A percentile compares a stretch with the other conserved stretches of the same genome.
Evolutionary conservation across 2,888 invertebrate genomes (phyloP).

Genomic region (Steinernema scapterisci): DNA sequence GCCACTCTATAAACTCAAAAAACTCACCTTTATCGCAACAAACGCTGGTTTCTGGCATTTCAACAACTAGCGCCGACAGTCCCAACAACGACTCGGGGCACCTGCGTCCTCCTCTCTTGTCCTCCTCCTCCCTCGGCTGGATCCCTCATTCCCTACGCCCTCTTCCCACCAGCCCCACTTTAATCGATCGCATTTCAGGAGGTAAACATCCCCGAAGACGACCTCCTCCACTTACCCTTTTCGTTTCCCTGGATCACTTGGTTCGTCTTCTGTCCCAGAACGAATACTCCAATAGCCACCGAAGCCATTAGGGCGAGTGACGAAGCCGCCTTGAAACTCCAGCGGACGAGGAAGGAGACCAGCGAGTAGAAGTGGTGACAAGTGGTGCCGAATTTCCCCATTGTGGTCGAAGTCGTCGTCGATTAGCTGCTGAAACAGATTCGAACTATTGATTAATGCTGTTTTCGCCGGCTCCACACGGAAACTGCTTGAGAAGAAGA

Average conservation of each 20-base stretch:
- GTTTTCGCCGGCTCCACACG: background rate
- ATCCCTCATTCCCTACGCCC: background rate
- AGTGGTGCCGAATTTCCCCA: slow-evolving; percentile 21
- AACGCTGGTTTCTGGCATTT: too few species aligned
- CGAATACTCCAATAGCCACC: background rate
- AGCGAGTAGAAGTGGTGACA: slow-evolving; percentile 24
- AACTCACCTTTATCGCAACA: slow-evolving; percentile 17
- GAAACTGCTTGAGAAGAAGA: too few species aligned
- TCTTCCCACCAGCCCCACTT: slow-evolving; percentile 15
- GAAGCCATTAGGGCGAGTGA: slow-evolving; percentile 9
- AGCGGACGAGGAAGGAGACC: background rate
- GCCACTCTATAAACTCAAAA: slow-evolving; percentile 2
- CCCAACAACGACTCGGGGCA: background rate
- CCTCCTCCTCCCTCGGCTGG: background rate
- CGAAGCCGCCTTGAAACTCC: background rate
- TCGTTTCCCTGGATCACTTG: background rate
- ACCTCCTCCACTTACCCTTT: slow-evolving; percentile 11
- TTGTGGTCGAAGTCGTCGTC: background rate
- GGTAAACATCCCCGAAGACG: too few species aligned
- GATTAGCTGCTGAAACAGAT: background rate
- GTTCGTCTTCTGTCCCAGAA: slow-evolving; percentile 12
- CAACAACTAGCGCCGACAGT: background rate
- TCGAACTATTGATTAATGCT: background rate
- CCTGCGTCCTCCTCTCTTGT: background rate
- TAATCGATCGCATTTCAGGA: slow-evolving; percentile 18